Evolutionary conservation across 1,140 invertebrate species (phyloP).

Genomic region (Mercenaria mercenaria): DNA sequence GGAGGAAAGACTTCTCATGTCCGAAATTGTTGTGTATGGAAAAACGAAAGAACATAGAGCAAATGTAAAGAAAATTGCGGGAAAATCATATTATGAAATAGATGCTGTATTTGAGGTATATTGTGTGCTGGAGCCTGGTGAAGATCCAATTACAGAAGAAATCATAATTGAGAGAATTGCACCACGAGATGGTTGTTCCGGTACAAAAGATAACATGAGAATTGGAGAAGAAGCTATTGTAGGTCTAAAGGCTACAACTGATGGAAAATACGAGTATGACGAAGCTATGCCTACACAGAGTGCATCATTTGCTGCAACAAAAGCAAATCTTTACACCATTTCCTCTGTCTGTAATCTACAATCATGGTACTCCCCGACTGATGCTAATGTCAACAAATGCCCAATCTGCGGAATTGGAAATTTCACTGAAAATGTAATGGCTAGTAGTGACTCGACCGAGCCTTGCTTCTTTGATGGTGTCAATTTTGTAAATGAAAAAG

Average conservation of each 20-base stretch:
- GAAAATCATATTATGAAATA: slow-evolving; percentile 19
- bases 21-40: slow-evolving; percentile 50
- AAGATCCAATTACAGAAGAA: neutral
- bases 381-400: slow-evolving; percentile 29
- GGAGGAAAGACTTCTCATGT: slow-evolving; percentile 39
- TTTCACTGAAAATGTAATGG: slow-evolving; percentile 40
- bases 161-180: slow-evolving; percentile 44
- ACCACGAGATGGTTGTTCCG: slow-evolving; percentile 46
- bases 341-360: slow-evolving; percentile 28
- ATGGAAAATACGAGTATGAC: slow-evolving; percentile 53
- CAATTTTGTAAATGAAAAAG: neutral
- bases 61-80: neutral
- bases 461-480: slow-evolving; percentile 45
- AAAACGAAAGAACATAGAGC: slow-evolving; percentile 38
- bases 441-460: neutral
- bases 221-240: slow-evolving; percentile 59
- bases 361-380: slow-evolving; percentile 2
- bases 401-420: slow-evolving; percentile 41
- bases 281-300: slow-evolving; percentile 55
- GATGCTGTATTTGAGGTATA: slow-evolving; percentile 52
- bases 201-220: slow-evolving; percentile 36
- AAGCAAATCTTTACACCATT: slow-evolving; percentile 6
- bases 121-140: slow-evolving; percentile 32
- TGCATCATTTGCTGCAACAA: slow-evolving; percentile 36
- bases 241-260: neutral